Conservation (phyloP, 2,888 invertebrate species). For the Fabriciana adippe region DNA sequence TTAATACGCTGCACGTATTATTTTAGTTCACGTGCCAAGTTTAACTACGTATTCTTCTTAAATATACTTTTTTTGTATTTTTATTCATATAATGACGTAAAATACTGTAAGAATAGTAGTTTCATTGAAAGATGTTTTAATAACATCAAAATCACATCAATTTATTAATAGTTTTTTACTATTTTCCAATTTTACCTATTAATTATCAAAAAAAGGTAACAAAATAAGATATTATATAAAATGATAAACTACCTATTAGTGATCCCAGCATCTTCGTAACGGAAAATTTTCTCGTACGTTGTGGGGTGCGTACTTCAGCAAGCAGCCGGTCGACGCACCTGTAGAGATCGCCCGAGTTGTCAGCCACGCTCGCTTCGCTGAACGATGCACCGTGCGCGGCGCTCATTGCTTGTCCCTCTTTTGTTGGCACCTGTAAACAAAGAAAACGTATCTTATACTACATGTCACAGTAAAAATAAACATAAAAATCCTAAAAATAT, state of each 20-base stretch:
- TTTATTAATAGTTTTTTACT: too few species aligned
- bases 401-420: slow-evolving; percentile 86
- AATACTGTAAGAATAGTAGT: too few species aligned
- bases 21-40: slow-evolving; percentile 7
- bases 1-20: neutral
- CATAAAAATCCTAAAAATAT: too few species aligned
- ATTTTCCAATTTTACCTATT: too few species aligned
- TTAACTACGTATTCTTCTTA: slow-evolving; percentile 1
- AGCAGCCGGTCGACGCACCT: slow-evolving; percentile 87
- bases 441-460: slow-evolving; percentile 1
- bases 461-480: neutral
- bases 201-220: too few species aligned
- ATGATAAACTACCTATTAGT: slow-evolving; percentile 80
- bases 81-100: neutral
- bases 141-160: too few species aligned
- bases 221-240: neutral
- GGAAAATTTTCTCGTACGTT: slow-evolving; percentile 87
- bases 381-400: slow-evolving; percentile 87
- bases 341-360: slow-evolving; percentile 88
- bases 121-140: too few species aligned
- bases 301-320: slow-evolving; percentile 84
- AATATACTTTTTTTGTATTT: neutral
- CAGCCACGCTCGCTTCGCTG: slow-evolving; percentile 91
- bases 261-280: slow-evolving; percentile 91
- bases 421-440: slow-evolving; percentile 84